These are phyloP conservation scores for Pogonognathellus flavescens DNA, from an alignment of 1,140 invertebrate species.

Conservation along the genomic window DNA sequence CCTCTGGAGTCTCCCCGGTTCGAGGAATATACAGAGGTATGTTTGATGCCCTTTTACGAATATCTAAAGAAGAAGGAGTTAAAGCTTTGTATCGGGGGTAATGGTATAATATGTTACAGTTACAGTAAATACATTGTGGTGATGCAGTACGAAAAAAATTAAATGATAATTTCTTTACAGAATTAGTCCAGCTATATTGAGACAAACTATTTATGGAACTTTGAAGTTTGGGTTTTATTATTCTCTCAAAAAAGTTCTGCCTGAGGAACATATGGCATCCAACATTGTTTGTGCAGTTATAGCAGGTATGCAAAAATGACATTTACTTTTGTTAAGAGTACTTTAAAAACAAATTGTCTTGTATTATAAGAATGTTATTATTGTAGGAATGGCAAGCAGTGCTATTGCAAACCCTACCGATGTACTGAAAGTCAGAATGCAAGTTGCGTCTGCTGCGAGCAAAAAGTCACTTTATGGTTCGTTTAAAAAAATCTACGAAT, in stretches of 20 bases:
- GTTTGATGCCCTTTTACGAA: conserved; percentile 85
- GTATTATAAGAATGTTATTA: background rate
- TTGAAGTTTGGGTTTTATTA: conserved; percentile 98
- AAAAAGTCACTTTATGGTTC: conserved; percentile 53
- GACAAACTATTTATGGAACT: conserved; percentile 95
- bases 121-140: conserved; percentile 41
- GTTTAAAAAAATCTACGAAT: conserved; percentile 63
- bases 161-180: conserved; percentile 72
- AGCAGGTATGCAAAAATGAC: conserved; percentile 73
- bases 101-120: conserved; percentile 64
- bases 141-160: background rate
- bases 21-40: conserved; percentile 83
- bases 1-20: conserved; percentile 77
- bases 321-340: background rate
- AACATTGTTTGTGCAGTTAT: conserved; percentile 89
- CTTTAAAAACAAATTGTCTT: too few relatives aligned
- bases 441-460: conserved; percentile 71
- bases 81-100: conserved; percentile 87
- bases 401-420: conserved; percentile 98
- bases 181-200: conserved; percentile 89
- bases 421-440: conserved; percentile 97
- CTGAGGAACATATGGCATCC: conserved; percentile 80
- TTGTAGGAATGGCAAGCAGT: conserved; percentile 82
- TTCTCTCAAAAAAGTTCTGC: conserved; percentile 82
- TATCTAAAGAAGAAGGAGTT: conserved; percentile 85